These are phyloP conservation scores for Rhipidura dahli DNA, from an alignment of 2,113 vertebrate species.

Conservation along the genomic window DNA sequence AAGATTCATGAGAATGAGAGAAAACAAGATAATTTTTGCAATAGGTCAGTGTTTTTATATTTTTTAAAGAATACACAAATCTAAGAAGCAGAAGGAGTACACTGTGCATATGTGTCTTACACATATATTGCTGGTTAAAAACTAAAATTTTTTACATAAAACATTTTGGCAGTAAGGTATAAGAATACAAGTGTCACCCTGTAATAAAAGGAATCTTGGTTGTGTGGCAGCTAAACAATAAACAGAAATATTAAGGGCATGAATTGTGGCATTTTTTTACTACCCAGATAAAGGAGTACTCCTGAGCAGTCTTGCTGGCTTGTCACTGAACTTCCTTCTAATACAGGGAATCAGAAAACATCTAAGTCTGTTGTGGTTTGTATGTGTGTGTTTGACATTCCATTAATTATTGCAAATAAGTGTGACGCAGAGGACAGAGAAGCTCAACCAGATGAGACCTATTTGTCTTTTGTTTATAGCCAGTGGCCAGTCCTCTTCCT, in stretches of 20 bases:
- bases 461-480: not conserved
- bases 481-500: not conserved
- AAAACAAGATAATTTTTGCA: not conserved
- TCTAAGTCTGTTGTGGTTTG: not conserved
- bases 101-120: not conserved
- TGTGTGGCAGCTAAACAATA: not conserved
- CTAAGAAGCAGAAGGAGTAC: not conserved
- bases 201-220: not conserved
- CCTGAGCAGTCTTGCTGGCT: not conserved
- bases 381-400: not conserved
- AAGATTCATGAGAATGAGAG: not conserved
- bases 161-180: not conserved
- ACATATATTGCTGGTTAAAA: not conserved
- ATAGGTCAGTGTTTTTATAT: not conserved
- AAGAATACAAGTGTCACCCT: not conserved
- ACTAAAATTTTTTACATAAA: not conserved
- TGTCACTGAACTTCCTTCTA: not conserved
- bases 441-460: not conserved
- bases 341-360: not conserved
- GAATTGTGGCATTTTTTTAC: not conserved
- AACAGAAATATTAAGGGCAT: not conserved
- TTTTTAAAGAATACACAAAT: not conserved
- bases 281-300: not conserved
- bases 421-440: not conserved
- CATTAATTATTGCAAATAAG: not conserved